Evolutionary conservation across 1,140 invertebrate genomes (phyloP).

Genomic region (Drosophila truncata): DNA sequence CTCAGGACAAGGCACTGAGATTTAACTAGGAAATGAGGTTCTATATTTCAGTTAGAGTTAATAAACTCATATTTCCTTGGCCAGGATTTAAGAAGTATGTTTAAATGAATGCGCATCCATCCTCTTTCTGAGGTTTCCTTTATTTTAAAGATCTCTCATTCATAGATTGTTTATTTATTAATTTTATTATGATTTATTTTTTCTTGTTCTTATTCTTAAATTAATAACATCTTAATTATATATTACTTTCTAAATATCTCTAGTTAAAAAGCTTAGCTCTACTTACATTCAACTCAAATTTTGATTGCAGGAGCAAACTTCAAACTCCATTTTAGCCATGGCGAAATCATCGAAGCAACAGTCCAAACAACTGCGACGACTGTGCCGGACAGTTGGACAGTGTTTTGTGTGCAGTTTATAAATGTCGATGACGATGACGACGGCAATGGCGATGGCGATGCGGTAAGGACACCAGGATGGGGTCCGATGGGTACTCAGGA

Average conservation of each 20-base stretch:
- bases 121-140: neutral
- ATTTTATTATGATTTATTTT: no score
- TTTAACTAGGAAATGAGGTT: neutral
- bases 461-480: conserved; percentile 12
- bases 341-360: conserved; percentile 41
- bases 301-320: neutral
- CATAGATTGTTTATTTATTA: no score
- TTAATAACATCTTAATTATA: no score
- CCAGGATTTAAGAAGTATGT: neutral
- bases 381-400: conserved; percentile 54
- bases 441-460: neutral
- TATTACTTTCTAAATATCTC: neutral
- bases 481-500: conserved; percentile 2
- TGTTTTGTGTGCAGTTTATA: conserved; percentile 81
- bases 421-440: conserved; percentile 56
- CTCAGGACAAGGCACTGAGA: neutral
- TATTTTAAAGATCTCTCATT: no score
- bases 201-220: no score
- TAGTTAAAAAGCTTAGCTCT: neutral
- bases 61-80: no score
- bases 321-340: neutral
- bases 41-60: neutral
- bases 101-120: no score
- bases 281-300: neutral
- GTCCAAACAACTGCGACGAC: conserved; percentile 39